A percentile compares a stretch with the other conserved stretches of the same genome.
These are phyloP conservation scores for Cryptoprocta ferox DNA, from an alignment of 2,797 vertebrate genomes.

Conservation along the genomic window DNA sequence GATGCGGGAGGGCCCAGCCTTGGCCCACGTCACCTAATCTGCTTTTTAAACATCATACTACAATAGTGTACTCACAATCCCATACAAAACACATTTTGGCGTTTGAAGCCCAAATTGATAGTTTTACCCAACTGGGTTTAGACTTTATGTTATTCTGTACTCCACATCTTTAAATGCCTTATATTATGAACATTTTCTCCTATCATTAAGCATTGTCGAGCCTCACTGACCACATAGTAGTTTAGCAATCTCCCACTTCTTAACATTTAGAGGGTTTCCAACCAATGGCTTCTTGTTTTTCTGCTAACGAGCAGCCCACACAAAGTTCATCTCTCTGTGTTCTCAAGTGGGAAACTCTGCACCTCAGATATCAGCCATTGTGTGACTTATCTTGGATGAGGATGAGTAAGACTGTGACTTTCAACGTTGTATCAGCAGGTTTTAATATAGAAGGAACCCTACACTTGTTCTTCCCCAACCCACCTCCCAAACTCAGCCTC, in stretches of 20 bases:
- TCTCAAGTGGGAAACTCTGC: not conserved
- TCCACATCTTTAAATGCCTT: not conserved
- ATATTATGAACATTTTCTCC: not conserved
- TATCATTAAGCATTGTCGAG: not conserved
- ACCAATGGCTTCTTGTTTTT: slow-evolving; percentile 2
- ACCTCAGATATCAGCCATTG: not conserved
- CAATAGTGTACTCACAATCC: rapidly evolving
- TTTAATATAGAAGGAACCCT: slow-evolving; percentile 55
- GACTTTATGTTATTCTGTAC: not conserved
- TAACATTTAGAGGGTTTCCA: not conserved
- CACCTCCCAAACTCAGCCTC: slow-evolving; percentile 8
- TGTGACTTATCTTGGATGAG: slow-evolving; percentile 41
- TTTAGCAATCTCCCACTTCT: not conserved
- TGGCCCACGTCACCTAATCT: not conserved
- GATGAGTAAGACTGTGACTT: slow-evolving; percentile 74
- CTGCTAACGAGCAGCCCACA: not conserved
- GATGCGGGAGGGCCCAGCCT: not conserved
- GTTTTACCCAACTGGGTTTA: not conserved
- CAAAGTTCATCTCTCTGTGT: not conserved
- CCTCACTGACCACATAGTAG: not conserved
- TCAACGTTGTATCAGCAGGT: slow-evolving; percentile 49
- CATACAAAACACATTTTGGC: not conserved
- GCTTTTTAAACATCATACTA: not conserved
- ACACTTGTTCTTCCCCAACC: not conserved
- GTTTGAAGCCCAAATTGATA: not conserved